Base-by-base conservation (phyloP, 2,113 vertebrate species). In the Motacilla tschutschensis region DNA sequence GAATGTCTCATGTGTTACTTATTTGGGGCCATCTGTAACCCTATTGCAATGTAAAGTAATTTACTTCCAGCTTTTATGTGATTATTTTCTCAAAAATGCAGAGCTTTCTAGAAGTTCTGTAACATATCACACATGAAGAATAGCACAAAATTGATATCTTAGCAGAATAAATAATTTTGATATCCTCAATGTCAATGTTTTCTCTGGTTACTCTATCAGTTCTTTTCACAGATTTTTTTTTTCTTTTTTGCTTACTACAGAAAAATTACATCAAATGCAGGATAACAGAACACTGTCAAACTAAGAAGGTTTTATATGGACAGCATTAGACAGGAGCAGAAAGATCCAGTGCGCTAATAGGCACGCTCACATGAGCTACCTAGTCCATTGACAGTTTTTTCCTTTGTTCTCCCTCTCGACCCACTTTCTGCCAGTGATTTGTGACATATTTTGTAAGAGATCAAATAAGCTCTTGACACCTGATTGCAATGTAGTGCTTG, bases 381-480 rank as follows among this genome's bases (percentile, higher is more conserved):
- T 97, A 97, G 96, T 95, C 96, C 96, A 93, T 87, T 99, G 98
- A 98, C 98, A 98, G 97, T 96, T 97, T 93, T 90, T 97, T 89
- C 96, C 98, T 99, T 98, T 98, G 98, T 98, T 98, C 97, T 98
- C 94, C 88, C 91, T 93, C 95, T 97, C 91, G 92, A 96, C 97
- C 97, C 97, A 96, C 97, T 98, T 98, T 97, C 97, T 98, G 98
- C 98, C 96, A 96, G 98, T 97, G 98, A 98, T 98, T 97, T 96
- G 96, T 99, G 98, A 98, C 98, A 98, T 97, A 97, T 98, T 98
- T 98, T 90, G 88, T 93, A 95, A 95, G 96, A 98, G 98, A 99
- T 99, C 98, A 99, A 99, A 99, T 97, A 96, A 96, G 36, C 92
- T 91, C 73, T 95, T 98, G 99, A 98, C 98, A 99, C 97, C 97